A percentile compares a stretch with the other conserved stretches of the same genome.
These are phyloP conservation scores for Serranus cabrilla DNA, from an alignment of 2,797 vertebrate genomes.

Conservation along the genomic window DNA sequence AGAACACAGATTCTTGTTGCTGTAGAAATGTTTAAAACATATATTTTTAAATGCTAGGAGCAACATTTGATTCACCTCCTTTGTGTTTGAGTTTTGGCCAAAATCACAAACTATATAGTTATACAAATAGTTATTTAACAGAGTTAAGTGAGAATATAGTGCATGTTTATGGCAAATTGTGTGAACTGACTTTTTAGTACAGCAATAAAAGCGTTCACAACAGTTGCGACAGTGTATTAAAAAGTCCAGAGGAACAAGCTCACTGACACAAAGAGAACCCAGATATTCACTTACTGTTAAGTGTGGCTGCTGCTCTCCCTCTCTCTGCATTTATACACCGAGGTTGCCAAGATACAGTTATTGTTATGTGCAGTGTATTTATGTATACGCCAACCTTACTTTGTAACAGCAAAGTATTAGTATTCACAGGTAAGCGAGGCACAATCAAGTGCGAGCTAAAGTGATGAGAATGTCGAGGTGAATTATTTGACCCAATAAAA, in stretches of 20 bases:
- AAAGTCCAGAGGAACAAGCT: constrained; percentile 18
- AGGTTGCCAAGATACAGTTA: constrained; percentile 46
- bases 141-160: neutral
- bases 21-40: constrained; percentile 2
- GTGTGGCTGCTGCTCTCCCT: constrained; percentile 28
- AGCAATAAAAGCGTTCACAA: constrained; percentile 22
- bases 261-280: constrained; percentile 20
- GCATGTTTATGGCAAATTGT: constrained; percentile 5
- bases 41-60: neutral
- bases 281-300: constrained; percentile 31
- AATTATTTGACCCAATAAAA: constrained; percentile 83
- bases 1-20: neutral
- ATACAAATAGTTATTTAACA: neutral
- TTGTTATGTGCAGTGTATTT: constrained; percentile 56
- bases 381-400: constrained; percentile 45
- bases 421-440: constrained; percentile 67
- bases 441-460: constrained; percentile 67
- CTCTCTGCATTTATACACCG: constrained; percentile 7
- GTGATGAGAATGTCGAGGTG: constrained; percentile 73
- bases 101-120: constrained; percentile 3
- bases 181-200: constrained; percentile 21
- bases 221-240: constrained; percentile 12
- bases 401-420: constrained; percentile 55
- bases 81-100: neutral
- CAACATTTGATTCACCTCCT: neutral